These are phyloP conservation scores for Morpho achilles DNA, from an alignment of 2,888 invertebrate species.

Conservation along the genomic window DNA sequence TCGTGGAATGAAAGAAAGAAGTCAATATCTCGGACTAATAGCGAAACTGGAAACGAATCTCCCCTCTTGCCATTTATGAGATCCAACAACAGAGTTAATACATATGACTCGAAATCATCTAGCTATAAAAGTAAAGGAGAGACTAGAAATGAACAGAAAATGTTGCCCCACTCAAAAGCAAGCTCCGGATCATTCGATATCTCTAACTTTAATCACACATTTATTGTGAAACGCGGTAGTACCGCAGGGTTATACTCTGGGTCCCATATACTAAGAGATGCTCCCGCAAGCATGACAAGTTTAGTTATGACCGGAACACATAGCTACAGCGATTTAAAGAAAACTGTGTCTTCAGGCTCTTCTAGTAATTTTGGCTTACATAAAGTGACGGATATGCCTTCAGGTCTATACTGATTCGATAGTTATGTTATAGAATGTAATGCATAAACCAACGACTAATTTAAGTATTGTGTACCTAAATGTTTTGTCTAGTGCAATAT, in stretches of 20 bases:
- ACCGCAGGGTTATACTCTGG: slow-evolving; percentile 84
- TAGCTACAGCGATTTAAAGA: slow-evolving; percentile 67
- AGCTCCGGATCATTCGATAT: slow-evolving; percentile 55
- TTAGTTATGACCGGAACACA: slow-evolving; percentile 65
- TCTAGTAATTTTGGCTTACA: slow-evolving; percentile 67
- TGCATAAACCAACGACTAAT: slow-evolving; percentile 70
- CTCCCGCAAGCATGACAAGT: slow-evolving; percentile 71
- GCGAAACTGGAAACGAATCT: slow-evolving; percentile 59
- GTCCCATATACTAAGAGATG: slow-evolving; percentile 66
- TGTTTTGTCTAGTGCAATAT: slow-evolving; percentile 72
- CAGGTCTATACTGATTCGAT: slow-evolving; percentile 80
- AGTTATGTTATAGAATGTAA: slow-evolving; percentile 26
- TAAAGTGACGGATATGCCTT: slow-evolving; percentile 86
- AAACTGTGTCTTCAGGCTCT: slow-evolving; percentile 60
- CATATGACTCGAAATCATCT: slow-evolving; percentile 50
- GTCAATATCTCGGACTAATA: slow-evolving; percentile 60
- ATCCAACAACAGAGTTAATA: slow-evolving; percentile 48
- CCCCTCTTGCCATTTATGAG: slow-evolving; percentile 58
- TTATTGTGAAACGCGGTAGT: slow-evolving; percentile 80
- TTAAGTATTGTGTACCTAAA: slow-evolving; percentile 64
- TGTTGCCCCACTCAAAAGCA: slow-evolving; percentile 29
- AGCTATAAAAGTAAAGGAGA: slow-evolving; percentile 50
- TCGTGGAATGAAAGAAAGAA: slow-evolving; percentile 62
- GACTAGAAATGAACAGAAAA: slow-evolving; percentile 37
- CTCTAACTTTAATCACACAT: slow-evolving; percentile 68